Base-by-base conservation (phyloP, 2,797 vertebrate genomes). In the Onychomys leucogaster region DNA sequence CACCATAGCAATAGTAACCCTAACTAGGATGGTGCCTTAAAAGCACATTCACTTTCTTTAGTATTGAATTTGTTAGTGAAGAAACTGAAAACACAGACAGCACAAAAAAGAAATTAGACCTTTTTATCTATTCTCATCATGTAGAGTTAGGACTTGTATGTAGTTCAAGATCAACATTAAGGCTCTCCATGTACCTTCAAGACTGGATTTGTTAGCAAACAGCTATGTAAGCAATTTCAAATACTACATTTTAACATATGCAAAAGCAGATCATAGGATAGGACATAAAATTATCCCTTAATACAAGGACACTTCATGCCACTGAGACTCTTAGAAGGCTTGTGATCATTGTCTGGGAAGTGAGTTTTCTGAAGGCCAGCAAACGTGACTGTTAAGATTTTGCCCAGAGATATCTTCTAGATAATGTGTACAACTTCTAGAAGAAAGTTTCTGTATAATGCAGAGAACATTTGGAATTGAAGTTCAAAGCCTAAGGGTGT, bases 41-140 rank as follows among this genome's bases (percentile, higher is more conserved):
- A 94, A 32, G 10, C 23, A 4, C 46, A 34, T 85, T 59, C 57
- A 84, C 57, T 82, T 96, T 87, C 75, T 86, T 89, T 83, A 71
- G 61, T n/a, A 93, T 91, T 94, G 82, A 49, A 32, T 94, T 76
- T 89, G 71, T 73, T 73, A 87, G 34, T 83, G 46, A 97, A 91
- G 63, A 97, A 84, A 94, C 2, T 13, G 9, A 96, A 91, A 93
- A 61, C 41, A 78, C 6, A 49, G 67, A 63, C 77, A 94, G 52
- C 52, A 91, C 34, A 49, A 8, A 46, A 71, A 93, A 77, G 46
- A 96, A 87, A 92, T 76, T 21, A 84, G 21, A 73, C 8, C 32
- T 71, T 75, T 90, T 41, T 76, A n/a, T 96, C 2, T 94, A 34
- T 59, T 71, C 19, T 84, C n/a, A 75, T 59, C 25, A 52, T 14